A percentile compares a stretch with the other conserved stretches of the same genome.
Conservation (phyloP, 1,140 invertebrate genomes). For the Luehdorfia chinensis region DNA sequence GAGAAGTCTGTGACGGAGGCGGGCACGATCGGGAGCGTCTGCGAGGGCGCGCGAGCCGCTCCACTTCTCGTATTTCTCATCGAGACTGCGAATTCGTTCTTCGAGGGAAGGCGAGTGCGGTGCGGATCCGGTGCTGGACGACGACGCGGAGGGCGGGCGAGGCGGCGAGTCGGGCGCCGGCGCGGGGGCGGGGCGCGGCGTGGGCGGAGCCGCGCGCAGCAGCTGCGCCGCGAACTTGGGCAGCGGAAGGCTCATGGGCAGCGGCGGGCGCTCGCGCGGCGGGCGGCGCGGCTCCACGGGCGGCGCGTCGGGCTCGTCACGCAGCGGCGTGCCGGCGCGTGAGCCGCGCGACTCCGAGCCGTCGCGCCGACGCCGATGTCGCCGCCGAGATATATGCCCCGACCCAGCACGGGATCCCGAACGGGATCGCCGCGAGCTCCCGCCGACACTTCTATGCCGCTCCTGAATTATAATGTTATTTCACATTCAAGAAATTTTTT, state of each 20-base stretch:
- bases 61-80: constrained; percentile 96
- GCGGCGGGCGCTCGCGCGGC: constrained; percentile 78
- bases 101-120: constrained; percentile 84
- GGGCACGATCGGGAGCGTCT: constrained; percentile 70
- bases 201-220: constrained; percentile 66
- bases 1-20: constrained; percentile 82
- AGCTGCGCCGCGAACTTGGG: constrained; percentile 89
- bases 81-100: constrained; percentile 90
- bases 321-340: constrained; percentile 88
- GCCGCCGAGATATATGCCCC: constrained; percentile 36
- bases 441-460: constrained; percentile 50
- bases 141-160: constrained; percentile 74
- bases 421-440: constrained; percentile 42
- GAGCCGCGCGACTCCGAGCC: constrained; percentile 73
- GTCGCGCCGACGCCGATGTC: constrained; percentile 49
- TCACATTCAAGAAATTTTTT: too few species aligned
- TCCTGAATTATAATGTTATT: constrained; percentile 37
- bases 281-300: constrained; percentile 84
- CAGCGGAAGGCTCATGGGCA: constrained; percentile 87
- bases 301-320: constrained; percentile 88
- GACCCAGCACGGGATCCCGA: constrained; percentile 51
- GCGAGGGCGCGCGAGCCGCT: constrained; percentile 81
- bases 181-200: constrained; percentile 69
- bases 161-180: constrained; percentile 56
- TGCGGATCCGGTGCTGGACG: constrained; percentile 79